A percentile compares a stretch with the other conserved stretches of the same genome.
These are phyloP conservation scores for Callipepla californica DNA, from an alignment of 2,113 vertebrate genomes.

Conservation along the genomic window DNA sequence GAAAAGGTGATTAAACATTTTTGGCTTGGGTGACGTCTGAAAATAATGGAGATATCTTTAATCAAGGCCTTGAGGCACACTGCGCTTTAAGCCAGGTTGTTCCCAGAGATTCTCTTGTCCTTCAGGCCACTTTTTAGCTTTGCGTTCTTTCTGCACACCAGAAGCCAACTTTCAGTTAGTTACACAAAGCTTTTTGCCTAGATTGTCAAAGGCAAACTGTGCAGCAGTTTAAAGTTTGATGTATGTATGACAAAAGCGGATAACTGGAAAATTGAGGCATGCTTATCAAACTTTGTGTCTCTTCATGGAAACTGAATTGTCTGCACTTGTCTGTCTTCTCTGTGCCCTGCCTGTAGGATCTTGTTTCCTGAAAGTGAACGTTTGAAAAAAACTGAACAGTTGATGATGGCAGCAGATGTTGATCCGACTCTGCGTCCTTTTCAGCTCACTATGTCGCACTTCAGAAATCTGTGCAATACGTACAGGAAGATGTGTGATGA, in stretches of 20 bases:
- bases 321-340: background rate
- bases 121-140: background rate
- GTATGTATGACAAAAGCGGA: background rate
- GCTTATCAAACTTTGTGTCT: fast-evolving
- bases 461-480: slow-evolving; percentile 84
- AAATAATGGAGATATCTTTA: background rate
- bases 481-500: slow-evolving; percentile 86
- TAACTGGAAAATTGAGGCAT: background rate
- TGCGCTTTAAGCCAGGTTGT: background rate
- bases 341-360: slow-evolving; percentile 76
- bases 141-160: background rate
- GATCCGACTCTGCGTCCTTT: slow-evolving; percentile 88
- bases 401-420: slow-evolving; percentile 86
- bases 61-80: background rate
- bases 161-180: background rate
- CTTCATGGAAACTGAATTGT: background rate
- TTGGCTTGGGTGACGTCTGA: background rate
- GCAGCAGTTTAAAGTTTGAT: background rate
- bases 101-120: background rate
- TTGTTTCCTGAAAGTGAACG: slow-evolving; percentile 90
- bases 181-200: background rate
- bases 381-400: slow-evolving; percentile 79
- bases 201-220: too few species aligned
- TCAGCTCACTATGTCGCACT: slow-evolving; percentile 86
- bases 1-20: background rate